A percentile compares a stretch with the other conserved stretches of the same genome.
Conservation (phyloP, 2,113 vertebrate genomes). For the Bubo blakistoni region DNA sequence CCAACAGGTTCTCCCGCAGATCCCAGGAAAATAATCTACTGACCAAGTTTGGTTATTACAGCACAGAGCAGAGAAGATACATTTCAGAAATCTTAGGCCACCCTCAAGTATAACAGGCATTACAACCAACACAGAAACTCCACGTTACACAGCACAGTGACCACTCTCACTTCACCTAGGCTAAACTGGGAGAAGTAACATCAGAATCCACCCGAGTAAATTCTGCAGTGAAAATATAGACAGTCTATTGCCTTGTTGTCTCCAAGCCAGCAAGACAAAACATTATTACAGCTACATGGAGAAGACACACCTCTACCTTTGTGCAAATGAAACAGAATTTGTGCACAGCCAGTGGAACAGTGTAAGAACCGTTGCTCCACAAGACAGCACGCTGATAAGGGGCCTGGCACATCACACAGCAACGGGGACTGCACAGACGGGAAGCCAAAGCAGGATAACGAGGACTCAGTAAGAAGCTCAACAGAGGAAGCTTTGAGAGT, state of each 20-base stretch:
- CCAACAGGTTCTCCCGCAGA: background rate
- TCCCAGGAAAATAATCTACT: background rate
- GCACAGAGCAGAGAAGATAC: background rate
- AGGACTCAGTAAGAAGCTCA: background rate
- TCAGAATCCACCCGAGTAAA: background rate
- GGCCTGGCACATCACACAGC: background rate
- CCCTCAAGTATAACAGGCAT: background rate
- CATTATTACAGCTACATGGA: background rate
- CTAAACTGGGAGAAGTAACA: background rate
- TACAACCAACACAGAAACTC: background rate
- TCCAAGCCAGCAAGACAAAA: rapidly evolving
- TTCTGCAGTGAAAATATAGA: background rate
- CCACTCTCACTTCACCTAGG: background rate
- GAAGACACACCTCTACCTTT: background rate
- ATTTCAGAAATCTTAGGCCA: background rate
- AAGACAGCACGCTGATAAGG: background rate
- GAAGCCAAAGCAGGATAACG: background rate
- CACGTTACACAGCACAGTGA: rapidly evolving
- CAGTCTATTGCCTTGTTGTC: background rate
- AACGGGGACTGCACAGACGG: background rate
- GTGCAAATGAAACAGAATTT: background rate
- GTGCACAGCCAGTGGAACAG: rapidly evolving
- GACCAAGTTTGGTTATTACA: background rate
- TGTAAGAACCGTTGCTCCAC: rapidly evolving
- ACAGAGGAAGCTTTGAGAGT: slow-evolving; percentile 32